phyloP scores from a whole-genome alignment of 1,140 invertebrate genomes.

The Ips nitidus region DNA sequence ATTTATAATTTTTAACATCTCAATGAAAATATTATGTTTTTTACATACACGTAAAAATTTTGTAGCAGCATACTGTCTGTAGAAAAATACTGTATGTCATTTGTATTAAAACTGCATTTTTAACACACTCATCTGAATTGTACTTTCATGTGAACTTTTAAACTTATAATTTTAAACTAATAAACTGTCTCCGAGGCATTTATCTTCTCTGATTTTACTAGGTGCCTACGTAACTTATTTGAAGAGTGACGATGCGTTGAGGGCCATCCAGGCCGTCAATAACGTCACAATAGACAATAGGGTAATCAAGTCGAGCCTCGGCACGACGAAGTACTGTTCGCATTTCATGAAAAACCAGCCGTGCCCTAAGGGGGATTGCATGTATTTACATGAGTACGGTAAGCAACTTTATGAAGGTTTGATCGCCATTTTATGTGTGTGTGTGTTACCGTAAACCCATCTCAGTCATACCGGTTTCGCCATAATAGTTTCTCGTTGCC shows the following conservation, averaged over 20 bases:
- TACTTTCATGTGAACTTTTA: not conserved
- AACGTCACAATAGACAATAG: slow-evolving; percentile 94
- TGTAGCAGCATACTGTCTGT: too few species aligned
- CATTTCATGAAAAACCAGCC: slow-evolving; percentile 97
- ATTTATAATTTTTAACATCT: too few species aligned
- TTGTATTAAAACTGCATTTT: not conserved
- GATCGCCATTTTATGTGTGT: too few species aligned
- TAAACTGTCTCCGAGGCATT: not conserved
- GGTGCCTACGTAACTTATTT: slow-evolving; percentile 99
- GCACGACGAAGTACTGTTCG: slow-evolving; percentile 99
- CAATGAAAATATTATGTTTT: too few species aligned
- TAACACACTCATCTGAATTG: not conserved
- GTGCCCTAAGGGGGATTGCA: slow-evolving; percentile 98
- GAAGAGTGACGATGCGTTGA: slow-evolving; percentile 88
- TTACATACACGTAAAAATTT: too few species aligned
- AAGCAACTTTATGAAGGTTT: slow-evolving; percentile 32
- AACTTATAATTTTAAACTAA: not conserved
- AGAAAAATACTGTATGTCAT: too few species aligned
- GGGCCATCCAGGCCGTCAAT: slow-evolving; percentile 96
- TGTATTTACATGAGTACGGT: slow-evolving; percentile 99
- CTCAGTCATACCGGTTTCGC: not conserved
- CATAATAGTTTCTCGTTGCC: slow-evolving; percentile 25
- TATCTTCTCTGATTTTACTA: slow-evolving; percentile 6
- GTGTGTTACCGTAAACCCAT: not conserved
- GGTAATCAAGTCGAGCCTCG: slow-evolving; percentile 94